phyloP scores from a whole-genome alignment of 1,140 invertebrate genomes.

The Bombus huntii region DNA sequence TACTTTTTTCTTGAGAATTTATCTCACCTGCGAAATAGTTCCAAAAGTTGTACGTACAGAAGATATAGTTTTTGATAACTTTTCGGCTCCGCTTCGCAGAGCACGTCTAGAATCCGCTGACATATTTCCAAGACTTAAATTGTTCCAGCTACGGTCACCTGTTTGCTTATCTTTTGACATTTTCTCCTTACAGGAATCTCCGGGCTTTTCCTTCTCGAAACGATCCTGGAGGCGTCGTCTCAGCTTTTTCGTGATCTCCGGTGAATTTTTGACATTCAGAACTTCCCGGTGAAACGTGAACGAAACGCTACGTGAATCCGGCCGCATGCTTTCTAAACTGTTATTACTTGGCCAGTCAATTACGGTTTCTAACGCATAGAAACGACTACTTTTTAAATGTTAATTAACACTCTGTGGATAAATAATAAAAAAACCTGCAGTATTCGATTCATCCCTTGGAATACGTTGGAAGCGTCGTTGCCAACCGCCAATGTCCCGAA shows the following conservation, averaged over 20 bases:
- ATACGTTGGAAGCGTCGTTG: constrained; percentile 36
- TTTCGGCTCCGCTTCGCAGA: constrained; percentile 83
- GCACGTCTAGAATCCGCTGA: constrained; percentile 81
- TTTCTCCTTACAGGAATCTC: constrained; percentile 56
- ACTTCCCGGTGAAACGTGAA: constrained; percentile 80
- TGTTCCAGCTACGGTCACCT: constrained; percentile 76
- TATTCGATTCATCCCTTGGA: constrained; percentile 18
- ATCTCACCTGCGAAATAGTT: constrained; percentile 84
- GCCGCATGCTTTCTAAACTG: constrained; percentile 72
- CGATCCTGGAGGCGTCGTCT: constrained; percentile 79
- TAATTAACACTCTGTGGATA: background rate
- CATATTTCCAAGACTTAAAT: constrained; percentile 75
- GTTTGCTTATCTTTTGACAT: constrained; percentile 56
- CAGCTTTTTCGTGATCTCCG: constrained; percentile 68
- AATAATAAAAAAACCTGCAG: background rate
- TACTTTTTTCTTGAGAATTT: background rate
- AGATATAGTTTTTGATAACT: constrained; percentile 84
- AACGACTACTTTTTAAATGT: background rate
- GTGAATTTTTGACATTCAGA: constrained; percentile 63
- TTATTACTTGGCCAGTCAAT: background rate
- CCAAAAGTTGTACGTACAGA: constrained; percentile 84
- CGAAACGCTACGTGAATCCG: constrained; percentile 80
- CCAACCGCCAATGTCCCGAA: constrained; percentile 33
- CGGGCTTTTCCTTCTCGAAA: constrained; percentile 78
- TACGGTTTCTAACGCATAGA: background rate